Evolutionary conservation across 2,113 vertebrate genomes (phyloP), one percentile per base, ranked within the genome.

Genomic region (Anhinga anhinga): DNA sequence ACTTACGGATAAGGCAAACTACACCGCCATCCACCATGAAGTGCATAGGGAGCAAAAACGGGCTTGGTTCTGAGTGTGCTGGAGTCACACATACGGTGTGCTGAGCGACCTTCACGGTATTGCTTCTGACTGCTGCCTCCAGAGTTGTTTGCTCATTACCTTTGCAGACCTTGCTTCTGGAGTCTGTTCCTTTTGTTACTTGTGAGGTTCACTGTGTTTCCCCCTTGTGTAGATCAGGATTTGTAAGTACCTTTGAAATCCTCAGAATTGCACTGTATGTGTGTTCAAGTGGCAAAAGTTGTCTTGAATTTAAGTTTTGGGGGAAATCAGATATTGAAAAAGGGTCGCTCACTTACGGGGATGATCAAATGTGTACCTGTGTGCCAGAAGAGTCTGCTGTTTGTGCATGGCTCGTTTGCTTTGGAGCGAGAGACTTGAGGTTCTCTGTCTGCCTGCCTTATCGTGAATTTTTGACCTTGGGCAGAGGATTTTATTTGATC

Each of bases 351-450:
- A 0, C 30, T 73, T 23, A 15, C 2, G 61, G 67, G 15, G 17
- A 11, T 63, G 47, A 47, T 32, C 32, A 53, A 14, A 3, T 7
- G 40, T 17, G 22, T 69, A 27, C 52, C 42, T 83, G 34, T 34
- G 14, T 2, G 5, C 22, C 32, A 42, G 29, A 12, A 20, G 13
- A 9, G 23, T 65, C 55, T 58, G 44, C 40, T 85, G 23, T 45
- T 50, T 72, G 67, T 29, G 2, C 0, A 0, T 16, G 58, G 32
- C 36, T 88, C 5, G 1, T 9, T 69, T 0, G 0, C 23, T 42
- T n/a, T 72, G 66, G 40, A 55, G 63, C n/a, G 44, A 36, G n/a
- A 78, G 13, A 21, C 18, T 32, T 32, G 13, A 36, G 42, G 9
- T 77, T 85, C 73, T 90, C 62, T 18, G 6, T 27, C 74, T 79